Conservation (phyloP, 1,140 invertebrate genomes). For the Oedothorax gibbosus region DNA sequence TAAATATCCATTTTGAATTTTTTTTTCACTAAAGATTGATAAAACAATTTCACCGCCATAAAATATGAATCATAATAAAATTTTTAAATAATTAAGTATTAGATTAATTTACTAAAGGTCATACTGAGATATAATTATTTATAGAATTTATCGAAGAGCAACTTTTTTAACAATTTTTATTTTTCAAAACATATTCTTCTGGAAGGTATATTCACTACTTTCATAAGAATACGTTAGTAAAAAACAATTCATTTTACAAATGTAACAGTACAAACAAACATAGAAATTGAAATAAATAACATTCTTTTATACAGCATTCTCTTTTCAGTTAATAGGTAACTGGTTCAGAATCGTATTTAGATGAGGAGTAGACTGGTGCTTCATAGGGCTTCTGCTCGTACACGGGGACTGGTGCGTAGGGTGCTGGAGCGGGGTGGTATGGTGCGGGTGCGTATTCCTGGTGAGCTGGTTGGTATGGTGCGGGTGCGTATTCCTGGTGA, state of each 20-base stretch:
- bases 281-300: constrained; percentile 41
- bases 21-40: too few relatives aligned
- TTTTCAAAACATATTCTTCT: too few relatives aligned
- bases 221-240: not conserved
- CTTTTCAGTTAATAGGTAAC: too few relatives aligned
- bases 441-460: not conserved
- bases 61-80: too few relatives aligned
- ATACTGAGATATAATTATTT: too few relatives aligned
- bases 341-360: constrained; percentile 18
- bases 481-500: not conserved
- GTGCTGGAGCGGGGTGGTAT: not conserved
- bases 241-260: not conserved
- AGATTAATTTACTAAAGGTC: too few relatives aligned
- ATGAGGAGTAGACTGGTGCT: not conserved
- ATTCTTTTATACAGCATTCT: not conserved
- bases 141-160: too few relatives aligned
- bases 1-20: too few relatives aligned
- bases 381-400: not conserved
- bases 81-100: too few relatives aligned
- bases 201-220: not conserved
- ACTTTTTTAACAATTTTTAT: too few relatives aligned
- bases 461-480: not conserved
- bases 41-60: too few relatives aligned
- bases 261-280: not conserved
- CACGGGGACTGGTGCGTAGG: not conserved